Percentiles rank a stretch among this genome's conserved stretches.
Evolutionary conservation across 2,113 vertebrate genomes (phyloP).

Genomic region (Zapornia atra): DNA sequence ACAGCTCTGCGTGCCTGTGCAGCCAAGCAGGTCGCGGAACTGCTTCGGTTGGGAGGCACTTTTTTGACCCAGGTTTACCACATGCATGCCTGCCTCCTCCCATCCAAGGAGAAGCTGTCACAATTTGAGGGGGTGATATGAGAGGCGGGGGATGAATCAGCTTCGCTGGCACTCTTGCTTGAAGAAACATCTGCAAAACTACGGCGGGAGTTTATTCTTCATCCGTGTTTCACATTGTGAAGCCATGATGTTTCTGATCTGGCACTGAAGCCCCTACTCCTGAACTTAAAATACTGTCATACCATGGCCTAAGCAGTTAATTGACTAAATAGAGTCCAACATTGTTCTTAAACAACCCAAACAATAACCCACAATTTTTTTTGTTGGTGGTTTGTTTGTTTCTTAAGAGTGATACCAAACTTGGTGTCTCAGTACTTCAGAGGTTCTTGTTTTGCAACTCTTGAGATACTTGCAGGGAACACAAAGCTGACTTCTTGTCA

Average conservation of each 20-base stretch:
- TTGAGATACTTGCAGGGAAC: not conserved
- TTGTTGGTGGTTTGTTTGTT: not conserved
- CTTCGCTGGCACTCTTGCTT: constrained; percentile 10
- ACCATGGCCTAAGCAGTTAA: not conserved
- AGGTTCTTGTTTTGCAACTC: not conserved
- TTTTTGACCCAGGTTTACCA: not conserved
- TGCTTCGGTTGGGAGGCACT: not conserved
- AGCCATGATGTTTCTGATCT: not conserved
- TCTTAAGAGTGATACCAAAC: not conserved
- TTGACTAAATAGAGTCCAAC: not conserved
- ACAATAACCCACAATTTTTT: not conserved
- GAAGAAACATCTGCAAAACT: constrained; percentile 23
- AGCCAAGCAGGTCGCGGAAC: not conserved
- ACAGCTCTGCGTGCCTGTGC: rapidly evolving
- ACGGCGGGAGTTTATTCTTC: not conserved
- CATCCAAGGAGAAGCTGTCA: not conserved
- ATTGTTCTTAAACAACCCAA: not conserved
- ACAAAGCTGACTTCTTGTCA: not conserved
- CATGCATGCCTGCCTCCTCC: not conserved
- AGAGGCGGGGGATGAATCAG: not conserved
- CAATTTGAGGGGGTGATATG: not conserved
- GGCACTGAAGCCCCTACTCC: not conserved
- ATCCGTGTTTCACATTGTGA: not conserved
- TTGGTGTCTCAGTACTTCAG: not conserved
- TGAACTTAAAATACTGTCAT: not conserved